A percentile compares a stretch with the other conserved stretches of the same genome.
Evolutionary conservation across 2,113 vertebrate genomes (phyloP).

Genomic region (Macaca fascicularis): DNA sequence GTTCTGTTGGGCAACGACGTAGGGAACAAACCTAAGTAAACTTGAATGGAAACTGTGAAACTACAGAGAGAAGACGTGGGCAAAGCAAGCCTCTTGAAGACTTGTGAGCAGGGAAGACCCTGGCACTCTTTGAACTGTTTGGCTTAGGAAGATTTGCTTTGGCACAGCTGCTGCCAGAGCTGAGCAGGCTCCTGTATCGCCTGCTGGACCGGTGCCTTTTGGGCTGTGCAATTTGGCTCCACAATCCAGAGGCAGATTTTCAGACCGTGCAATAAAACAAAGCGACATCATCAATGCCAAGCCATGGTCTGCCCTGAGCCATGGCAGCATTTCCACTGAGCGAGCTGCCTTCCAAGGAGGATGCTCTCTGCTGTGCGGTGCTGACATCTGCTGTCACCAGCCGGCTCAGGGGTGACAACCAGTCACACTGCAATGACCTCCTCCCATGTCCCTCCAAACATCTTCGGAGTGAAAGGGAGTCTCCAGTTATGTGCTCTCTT

Average conservation of each 20-base stretch:
- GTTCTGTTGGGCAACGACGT: background rate
- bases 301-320: background rate
- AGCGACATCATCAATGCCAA: accelerated
- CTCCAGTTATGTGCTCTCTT: background rate
- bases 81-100: background rate
- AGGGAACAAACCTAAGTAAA: background rate
- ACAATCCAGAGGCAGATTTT: background rate
- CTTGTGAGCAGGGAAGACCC: accelerated
- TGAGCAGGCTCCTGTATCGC: accelerated
- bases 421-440: constrained; percentile 52
- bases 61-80: background rate
- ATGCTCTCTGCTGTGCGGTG: background rate
- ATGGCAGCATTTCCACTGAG: background rate
- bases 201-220: accelerated
- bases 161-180: background rate
- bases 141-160: background rate
- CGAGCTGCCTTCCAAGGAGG: background rate
- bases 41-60: background rate
- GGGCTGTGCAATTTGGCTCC: background rate
- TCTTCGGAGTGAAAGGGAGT: constrained; percentile 21
- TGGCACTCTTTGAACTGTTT: accelerated
- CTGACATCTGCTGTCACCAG: constrained; percentile 66
- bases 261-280: background rate
- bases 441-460: background rate
- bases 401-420: constrained; percentile 60